phyloP scores from a whole-genome alignment of 2,113 vertebrate species.

The Lasiurus borealis region DNA sequence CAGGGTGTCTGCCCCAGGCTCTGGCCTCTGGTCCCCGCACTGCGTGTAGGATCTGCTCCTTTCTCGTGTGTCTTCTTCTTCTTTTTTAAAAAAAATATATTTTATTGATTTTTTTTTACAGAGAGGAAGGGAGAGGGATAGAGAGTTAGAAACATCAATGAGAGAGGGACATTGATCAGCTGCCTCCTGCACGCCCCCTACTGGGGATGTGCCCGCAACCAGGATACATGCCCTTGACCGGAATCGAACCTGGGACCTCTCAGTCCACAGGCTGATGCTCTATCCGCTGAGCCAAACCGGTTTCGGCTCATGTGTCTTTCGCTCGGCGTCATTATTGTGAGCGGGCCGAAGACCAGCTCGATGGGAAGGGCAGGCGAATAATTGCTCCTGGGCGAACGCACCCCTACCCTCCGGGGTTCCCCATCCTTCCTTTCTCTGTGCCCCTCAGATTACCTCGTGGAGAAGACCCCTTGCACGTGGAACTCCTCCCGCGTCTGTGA shows the following conservation, averaged over 20 bases:
- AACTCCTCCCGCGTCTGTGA: constrained; percentile 75
- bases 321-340: accelerated
- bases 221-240: too few species aligned
- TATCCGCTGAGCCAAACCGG: too few species aligned
- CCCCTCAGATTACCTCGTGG: constrained; percentile 71
- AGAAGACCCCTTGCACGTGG: constrained; percentile 82
- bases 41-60: too few species aligned
- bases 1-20: background rate
- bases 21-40: background rate
- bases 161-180: too few species aligned
- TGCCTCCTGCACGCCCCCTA: too few species aligned
- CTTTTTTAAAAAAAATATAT: too few species aligned
- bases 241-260: too few species aligned
- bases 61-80: too few species aligned
- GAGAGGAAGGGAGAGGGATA: too few species aligned
- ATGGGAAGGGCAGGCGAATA: background rate
- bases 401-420: background rate
- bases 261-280: background rate
- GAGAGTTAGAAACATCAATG: too few species aligned
- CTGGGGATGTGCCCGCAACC: too few species aligned
- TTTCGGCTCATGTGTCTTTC: background rate
- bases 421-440: background rate
- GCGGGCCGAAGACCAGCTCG: background rate
- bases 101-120: too few species aligned
- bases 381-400: background rate